Conservation (phyloP, 2,113 vertebrate species). For the Vidua macroura region DNA sequence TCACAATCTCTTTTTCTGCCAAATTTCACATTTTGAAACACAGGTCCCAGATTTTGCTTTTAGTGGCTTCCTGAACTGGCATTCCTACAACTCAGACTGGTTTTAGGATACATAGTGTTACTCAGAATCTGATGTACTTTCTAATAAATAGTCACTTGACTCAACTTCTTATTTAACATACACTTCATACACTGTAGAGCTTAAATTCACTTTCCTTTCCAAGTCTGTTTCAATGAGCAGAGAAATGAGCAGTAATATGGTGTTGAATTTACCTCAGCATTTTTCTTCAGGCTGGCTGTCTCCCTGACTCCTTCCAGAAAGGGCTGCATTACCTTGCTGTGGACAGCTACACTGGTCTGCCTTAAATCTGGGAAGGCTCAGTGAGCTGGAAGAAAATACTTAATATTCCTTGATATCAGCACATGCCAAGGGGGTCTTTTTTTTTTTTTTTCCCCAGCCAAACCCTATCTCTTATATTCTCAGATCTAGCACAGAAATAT, state of each 20-base stretch:
- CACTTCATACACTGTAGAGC: background rate
- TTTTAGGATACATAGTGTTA: background rate
- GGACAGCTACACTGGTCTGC: background rate
- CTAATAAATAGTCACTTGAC: background rate
- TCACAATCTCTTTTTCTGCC: background rate
- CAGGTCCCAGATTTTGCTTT: background rate
- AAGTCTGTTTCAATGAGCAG: background rate
- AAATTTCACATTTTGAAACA: background rate
- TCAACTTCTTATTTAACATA: background rate
- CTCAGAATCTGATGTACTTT: background rate
- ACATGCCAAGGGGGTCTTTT: background rate
- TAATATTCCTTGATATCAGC: background rate
- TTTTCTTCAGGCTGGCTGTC: background rate
- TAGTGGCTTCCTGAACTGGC: background rate
- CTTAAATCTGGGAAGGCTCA: background rate
- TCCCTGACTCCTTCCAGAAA: background rate
- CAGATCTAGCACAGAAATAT: background rate
- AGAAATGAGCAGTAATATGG: background rate
- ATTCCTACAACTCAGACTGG: background rate
- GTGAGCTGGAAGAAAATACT: background rate
- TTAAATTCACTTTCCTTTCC: background rate
- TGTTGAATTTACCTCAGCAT: background rate
- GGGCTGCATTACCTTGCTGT: background rate
- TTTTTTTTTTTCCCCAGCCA: background rate
- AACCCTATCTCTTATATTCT: background rate